Base-by-base conservation (phyloP, 2,797 vertebrate genomes). In the Chelon auratus region DNA sequence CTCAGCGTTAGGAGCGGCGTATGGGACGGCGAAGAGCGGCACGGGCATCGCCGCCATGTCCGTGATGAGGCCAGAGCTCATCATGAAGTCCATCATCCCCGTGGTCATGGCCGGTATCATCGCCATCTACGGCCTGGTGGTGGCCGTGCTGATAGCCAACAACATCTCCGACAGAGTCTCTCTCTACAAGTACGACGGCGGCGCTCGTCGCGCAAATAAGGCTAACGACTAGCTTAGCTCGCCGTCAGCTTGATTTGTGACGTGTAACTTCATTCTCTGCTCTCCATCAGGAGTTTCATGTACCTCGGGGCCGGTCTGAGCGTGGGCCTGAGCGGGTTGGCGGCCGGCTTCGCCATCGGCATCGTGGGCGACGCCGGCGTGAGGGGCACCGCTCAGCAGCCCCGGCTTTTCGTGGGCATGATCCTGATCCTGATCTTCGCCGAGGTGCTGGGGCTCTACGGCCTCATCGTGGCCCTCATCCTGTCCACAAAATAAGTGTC, bases 101-200 rank as follows among this genome's bases (percentile, higher is more conserved):
- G 98, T 99, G 77, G 98, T 99, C 93, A 99, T 99, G 98, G 98
- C 97, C 0, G 98, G 98, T 82, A 99, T 99, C 93, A 99, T 99
- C 69, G 97, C 98, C 74, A 99, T 99, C 93, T 99, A 99, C 2
- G 97, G 98, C 82, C 94, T 99, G 54, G 98, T 99, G 91, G 98
- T 99, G 92, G 97, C 98, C 1, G 98, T 99, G 80, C 97, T 99
- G 77, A 99, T 99, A 75, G 98, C 98, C 84, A 99, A 97, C 78
- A 96, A 96, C 86, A 96, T 99, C 85, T 95, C 93, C 7, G 81
- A 94, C 7, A 83, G 47, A 7, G 93, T 99, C 91, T 81, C 91
- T 0, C 94, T 99, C 65, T 99, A 96, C 95, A 98, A 94, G 98
- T 99, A 95, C 94, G 96, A 74, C 0, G 30, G 30, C 30, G 30